Conservation (phyloP, 2,888 invertebrate species). For the Argyresthia albistria region DNA sequence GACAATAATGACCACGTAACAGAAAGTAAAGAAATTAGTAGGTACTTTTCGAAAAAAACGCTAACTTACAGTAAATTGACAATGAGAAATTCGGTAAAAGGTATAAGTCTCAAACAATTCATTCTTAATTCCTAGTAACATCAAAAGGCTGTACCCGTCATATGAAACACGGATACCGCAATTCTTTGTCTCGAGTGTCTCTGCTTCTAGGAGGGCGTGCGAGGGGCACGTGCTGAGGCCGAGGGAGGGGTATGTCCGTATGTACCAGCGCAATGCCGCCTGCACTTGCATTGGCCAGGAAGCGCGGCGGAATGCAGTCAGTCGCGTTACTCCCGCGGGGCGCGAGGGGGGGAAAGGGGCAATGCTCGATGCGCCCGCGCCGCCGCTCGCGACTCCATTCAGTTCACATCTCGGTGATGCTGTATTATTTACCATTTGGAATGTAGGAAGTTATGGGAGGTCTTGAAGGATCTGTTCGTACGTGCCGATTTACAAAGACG, state of each 20-base stretch:
- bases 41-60: too few species aligned
- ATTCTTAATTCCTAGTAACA: too few species aligned
- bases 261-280: neutral
- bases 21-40: too few species aligned
- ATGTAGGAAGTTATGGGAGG: conserved; percentile 8
- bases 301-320: conserved; percentile 71
- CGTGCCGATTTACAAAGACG: neutral
- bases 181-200: neutral
- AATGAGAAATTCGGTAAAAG: too few species aligned
- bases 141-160: too few species aligned
- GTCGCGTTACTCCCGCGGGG: conserved; percentile 50
- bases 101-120: too few species aligned
- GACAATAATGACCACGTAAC: too few species aligned
- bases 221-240: neutral
- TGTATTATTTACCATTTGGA: conserved; percentile 47
- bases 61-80: too few species aligned
- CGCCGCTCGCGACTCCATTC: conserved; percentile 44
- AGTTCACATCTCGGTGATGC: conserved; percentile 34
- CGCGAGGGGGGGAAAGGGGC: conserved; percentile 35
- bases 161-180: too few species aligned
- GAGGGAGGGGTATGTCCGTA: neutral
- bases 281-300: conserved; percentile 14
- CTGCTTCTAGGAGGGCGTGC: neutral
- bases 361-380: conserved; percentile 62
- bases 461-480: neutral